These are phyloP conservation scores for Acipenser ruthenus DNA, from an alignment of 2,797 vertebrate species.

Conservation along the genomic window DNA sequence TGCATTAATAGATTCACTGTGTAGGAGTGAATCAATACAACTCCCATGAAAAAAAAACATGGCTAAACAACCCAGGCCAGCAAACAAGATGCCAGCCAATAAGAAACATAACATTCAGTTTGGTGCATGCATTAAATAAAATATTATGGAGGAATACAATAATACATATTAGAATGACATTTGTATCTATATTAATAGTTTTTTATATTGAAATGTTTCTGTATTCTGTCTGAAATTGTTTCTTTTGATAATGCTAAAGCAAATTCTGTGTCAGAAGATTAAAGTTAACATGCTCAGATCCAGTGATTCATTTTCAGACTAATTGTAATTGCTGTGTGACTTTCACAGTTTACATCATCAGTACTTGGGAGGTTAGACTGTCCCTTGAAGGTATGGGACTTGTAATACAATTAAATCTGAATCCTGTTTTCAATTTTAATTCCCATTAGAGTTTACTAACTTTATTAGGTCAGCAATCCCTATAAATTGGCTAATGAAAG, in stretches of 20 bases:
- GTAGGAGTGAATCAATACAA: too few species aligned
- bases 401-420: slow-evolving; percentile 63
- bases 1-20: too few species aligned
- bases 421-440: slow-evolving; percentile 62
- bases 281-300: slow-evolving; percentile 49
- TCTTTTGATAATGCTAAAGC: slow-evolving; percentile 12
- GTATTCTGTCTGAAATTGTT: background rate
- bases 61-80: too few species aligned
- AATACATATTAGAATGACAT: too few species aligned
- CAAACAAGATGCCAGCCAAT: too few species aligned
- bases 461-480: slow-evolving; percentile 51
- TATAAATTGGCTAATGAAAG: slow-evolving; percentile 44
- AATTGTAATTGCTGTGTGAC: slow-evolving; percentile 66
- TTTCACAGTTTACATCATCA: slow-evolving; percentile 52
- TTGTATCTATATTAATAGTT: background rate
- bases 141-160: too few species aligned
- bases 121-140: too few species aligned
- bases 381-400: slow-evolving; percentile 61
- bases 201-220: background rate
- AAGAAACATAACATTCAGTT: too few species aligned
- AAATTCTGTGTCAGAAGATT: slow-evolving; percentile 56
- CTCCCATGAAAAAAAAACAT: too few species aligned
- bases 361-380: slow-evolving; percentile 52
- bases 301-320: slow-evolving; percentile 48
- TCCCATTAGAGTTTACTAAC: slow-evolving; percentile 55